Evolutionary conservation across 2,888 invertebrate species (phyloP).

Genomic region (Spicauda simplicius): DNA sequence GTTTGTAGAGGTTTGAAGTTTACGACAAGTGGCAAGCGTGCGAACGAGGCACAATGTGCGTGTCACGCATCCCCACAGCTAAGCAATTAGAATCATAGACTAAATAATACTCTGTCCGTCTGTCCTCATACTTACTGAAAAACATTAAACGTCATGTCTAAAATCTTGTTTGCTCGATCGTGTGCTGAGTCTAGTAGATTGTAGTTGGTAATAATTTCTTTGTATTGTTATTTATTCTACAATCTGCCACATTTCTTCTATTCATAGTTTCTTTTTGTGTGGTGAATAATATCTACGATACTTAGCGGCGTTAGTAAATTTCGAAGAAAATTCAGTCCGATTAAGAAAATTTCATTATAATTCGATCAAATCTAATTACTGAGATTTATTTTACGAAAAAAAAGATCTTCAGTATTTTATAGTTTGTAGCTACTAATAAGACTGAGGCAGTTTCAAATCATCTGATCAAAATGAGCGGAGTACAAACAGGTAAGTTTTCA

Average conservation of each 20-base stretch:
- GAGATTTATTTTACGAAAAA: background rate
- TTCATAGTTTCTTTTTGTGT: background rate
- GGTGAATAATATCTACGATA: conserved; percentile 3
- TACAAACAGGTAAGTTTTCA: conserved; percentile 67
- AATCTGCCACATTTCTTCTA: conserved; percentile 1
- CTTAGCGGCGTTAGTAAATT: background rate
- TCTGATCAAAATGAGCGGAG: conserved; percentile 64
- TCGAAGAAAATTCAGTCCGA: background rate
- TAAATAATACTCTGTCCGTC: no score
- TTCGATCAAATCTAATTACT: background rate
- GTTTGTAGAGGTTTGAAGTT: no score
- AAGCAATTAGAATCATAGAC: no score
- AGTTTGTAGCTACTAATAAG: background rate
- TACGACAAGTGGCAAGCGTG: no score
- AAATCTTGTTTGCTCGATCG: no score
- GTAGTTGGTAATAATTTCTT: background rate
- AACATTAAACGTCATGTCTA: no score
- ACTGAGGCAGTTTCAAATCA: background rate
- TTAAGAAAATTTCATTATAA: background rate
- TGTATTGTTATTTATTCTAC: background rate
- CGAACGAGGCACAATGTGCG: no score
- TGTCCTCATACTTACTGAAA: no score
- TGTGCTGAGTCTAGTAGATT: background rate
- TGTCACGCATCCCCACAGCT: no score
- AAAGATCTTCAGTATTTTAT: background rate